Evolutionary conservation across 2,113 vertebrate genomes (phyloP).

Genomic region (Peromyscus polionotus): DNA sequence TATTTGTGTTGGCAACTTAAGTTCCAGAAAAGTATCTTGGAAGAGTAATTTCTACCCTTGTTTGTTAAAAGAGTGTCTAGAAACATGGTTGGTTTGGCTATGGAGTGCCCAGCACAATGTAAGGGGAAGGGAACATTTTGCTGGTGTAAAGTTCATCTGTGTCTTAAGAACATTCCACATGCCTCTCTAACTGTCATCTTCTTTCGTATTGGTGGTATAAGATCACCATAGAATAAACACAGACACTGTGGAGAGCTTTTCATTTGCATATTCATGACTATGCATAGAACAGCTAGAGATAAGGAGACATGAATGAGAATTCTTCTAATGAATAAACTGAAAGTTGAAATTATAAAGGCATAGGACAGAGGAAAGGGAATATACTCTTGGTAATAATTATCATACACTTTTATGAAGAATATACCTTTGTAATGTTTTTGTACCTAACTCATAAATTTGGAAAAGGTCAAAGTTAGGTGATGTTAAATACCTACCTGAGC

Average conservation of each 20-base stretch:
- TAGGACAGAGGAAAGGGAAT: neutral
- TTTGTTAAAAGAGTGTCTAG: neutral
- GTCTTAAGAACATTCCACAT: neutral
- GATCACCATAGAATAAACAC: neutral
- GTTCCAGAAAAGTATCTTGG: constrained; percentile 47
- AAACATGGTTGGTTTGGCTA: constrained; percentile 56
- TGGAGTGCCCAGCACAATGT: neutral
- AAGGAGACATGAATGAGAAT: neutral
- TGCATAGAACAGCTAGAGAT: constrained; percentile 23
- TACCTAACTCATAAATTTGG: neutral
- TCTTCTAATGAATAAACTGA: constrained; percentile 8
- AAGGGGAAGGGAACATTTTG: constrained; percentile 57
- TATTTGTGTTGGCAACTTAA: constrained; percentile 60
- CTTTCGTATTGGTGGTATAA: neutral
- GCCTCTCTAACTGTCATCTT: neutral
- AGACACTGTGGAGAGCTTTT: neutral
- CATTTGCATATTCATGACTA: neutral
- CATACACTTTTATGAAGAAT: neutral
- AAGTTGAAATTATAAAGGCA: neutral
- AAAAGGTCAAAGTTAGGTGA: neutral
- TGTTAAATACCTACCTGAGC: neutral
- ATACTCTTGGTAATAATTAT: neutral
- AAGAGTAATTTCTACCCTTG: neutral
- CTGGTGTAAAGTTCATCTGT: constrained; percentile 59
- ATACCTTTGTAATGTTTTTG: neutral